Conservation (phyloP, 2,797 vertebrate genomes). For the Avahi laniger region DNA sequence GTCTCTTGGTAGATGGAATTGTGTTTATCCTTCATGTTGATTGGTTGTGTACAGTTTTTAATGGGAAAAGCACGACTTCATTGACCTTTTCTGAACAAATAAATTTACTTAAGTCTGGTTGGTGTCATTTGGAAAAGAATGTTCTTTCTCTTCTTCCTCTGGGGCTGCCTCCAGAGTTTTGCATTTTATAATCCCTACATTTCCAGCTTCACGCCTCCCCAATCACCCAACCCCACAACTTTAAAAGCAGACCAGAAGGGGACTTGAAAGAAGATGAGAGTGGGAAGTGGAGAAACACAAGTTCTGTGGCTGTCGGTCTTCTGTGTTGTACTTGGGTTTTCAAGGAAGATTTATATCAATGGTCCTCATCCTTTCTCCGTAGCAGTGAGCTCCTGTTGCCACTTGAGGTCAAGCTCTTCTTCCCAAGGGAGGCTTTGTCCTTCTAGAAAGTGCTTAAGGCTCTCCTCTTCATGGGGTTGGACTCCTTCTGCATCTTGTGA, state of each 20-base stretch:
- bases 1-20: background rate
- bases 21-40: conserved; percentile 22
- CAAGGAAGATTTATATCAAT: background rate
- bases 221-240: background rate
- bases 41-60: conserved; percentile 50
- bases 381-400: background rate
- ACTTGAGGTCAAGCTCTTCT: background rate
- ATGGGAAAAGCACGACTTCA: conserved; percentile 72
- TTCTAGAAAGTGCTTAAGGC: background rate
- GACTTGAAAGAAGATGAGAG: background rate
- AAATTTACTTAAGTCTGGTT: conserved; percentile 5
- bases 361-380: background rate
- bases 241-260: background rate
- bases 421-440: background rate
- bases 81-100: conserved; percentile 60
- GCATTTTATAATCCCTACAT: conserved; percentile 9
- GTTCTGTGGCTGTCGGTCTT: background rate
- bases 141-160: conserved; percentile 51
- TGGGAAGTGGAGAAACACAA: too few relatives aligned
- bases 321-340: background rate
- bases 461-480: background rate
- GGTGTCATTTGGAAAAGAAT: conserved; percentile 58
- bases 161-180: conserved; percentile 17
- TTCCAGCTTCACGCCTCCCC: conserved; percentile 30
- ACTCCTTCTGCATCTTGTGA: background rate